These are phyloP conservation scores for Hylia prasina DNA, from an alignment of 2,113 vertebrate species.

Conservation along the genomic window DNA sequence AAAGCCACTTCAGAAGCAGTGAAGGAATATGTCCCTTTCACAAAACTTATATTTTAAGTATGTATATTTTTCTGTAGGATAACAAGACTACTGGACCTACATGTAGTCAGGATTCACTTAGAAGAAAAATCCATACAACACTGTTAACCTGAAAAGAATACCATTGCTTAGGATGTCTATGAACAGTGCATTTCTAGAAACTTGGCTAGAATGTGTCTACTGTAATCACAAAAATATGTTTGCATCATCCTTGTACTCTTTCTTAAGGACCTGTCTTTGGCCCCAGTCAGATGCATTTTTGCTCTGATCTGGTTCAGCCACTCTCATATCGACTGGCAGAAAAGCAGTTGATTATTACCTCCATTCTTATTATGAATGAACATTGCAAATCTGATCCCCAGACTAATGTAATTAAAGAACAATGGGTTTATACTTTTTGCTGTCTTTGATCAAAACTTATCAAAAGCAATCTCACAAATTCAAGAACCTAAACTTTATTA, in stretches of 20 bases:
- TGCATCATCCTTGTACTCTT: neutral
- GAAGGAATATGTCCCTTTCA: neutral
- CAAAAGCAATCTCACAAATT: neutral
- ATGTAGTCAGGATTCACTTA: neutral
- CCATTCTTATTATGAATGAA: neutral
- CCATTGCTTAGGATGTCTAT: neutral
- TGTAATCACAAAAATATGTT: neutral
- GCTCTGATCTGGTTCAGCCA: neutral
- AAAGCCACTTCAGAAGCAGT: neutral
- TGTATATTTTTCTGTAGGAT: neutral
- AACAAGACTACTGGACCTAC: neutral
- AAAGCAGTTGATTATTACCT: neutral
- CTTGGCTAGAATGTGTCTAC: neutral
- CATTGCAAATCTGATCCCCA: neutral
- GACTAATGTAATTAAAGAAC: neutral
- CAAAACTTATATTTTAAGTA: neutral
- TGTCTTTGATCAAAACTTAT: neutral
- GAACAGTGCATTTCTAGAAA: neutral
- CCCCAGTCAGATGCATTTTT: neutral
- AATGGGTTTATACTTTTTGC: neutral
- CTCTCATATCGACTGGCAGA: neutral
- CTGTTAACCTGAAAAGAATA: neutral
- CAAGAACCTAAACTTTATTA: neutral
- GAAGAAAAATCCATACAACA: neutral
- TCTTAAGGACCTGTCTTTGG: neutral